Evolutionary conservation across 1,140 invertebrate species (phyloP), one percentile per base, ranked within the genome.

Genomic region (Sinonovacula constricta): DNA sequence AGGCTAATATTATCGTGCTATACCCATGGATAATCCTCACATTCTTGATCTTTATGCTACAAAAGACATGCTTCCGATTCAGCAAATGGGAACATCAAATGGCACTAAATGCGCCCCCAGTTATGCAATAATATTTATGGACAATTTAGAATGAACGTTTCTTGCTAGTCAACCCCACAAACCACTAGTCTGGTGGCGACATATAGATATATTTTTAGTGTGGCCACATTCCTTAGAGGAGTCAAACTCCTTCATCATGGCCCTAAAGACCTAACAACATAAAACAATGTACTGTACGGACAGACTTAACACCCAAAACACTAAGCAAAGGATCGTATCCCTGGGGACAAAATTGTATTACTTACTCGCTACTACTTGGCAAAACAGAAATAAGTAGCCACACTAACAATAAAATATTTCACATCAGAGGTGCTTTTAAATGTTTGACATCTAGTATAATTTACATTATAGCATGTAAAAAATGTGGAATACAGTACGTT

Each of bases 101-200:
- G 51, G 51, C 18, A 54, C 51, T 3, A 54, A 57, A 57, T 57
- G 56, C 18, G 56, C 56, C 3, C 56, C 56, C 31, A 57, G 56
- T 30, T 57, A 57, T 18, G 56, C 56, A 12, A 57, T 57, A 22
- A 26, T 57, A 15, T 57, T 57, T 28, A 57, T 57, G 22, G 24
- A 28, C 18, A 57, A 57, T 12, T 3, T 57, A 3, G 56, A 57
- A 28, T 10, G 31, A 22, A 30, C 28, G 1, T 57, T 57, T 15
- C 22, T 57, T 30, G 24, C n/a, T 22, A 57, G 24, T 30, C n/a
- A 57, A 5, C 3, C 56, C 5, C 3, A 2, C 14, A 7, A 24
- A 14, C 59, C 59, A 33, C 31, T 62, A 34, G 31, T 62, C 18
- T 34, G 59, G 31, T 62, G 59, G 59, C 33, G 59, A 62, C 39